Base-by-base conservation (phyloP, 2,888 invertebrate genomes). In the Tanaodytes sp. region DNA sequence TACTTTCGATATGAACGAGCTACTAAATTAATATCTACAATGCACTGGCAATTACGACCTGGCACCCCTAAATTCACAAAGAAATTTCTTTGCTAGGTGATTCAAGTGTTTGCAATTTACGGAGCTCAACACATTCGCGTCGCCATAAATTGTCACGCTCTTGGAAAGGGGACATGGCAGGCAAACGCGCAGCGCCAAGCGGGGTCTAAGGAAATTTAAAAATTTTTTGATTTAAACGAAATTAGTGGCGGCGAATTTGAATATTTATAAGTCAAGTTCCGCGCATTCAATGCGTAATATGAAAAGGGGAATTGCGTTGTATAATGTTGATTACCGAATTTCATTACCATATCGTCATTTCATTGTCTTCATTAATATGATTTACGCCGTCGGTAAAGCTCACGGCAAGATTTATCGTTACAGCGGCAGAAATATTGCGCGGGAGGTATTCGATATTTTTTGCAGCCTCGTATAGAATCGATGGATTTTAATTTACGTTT, bases 11-110 rank as follows among this genome's bases (percentile, higher is more conserved):
- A 81, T 81, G 80, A 81, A 82, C 79, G 80, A 80, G 81, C 81
- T 76, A 82, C 82, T 80, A 82, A 82, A 82, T 82, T 82, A 82
- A 82, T 82, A 82, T 79, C 81, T 78, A 79, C 81, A 80, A 81
- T 82, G 82, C 82, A 80, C 76, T 39, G 16, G 15, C 39, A 39
- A 39, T 39, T 39, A 15, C 16, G 16, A 12, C 15, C 52, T 59
- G 57, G 52, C 76, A 75, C 73, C 77, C 65, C 54, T 73, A 58
- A 70, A 63, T 67, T 62, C 57, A 59, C 64, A 62, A 55, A 61
- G 64, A 51, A 57, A 70, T 55, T 67, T 67, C 68, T 62, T 36
- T 33, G 33, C 49, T 20, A 72, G 76, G 74, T 74, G 67, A 73
- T 68, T 66, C 59, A 61, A 73, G 76, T 72, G 73, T 73, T 75